phyloP scores from a whole-genome alignment of 2,113 vertebrate genomes.

The Oncorhynchus keta region DNA sequence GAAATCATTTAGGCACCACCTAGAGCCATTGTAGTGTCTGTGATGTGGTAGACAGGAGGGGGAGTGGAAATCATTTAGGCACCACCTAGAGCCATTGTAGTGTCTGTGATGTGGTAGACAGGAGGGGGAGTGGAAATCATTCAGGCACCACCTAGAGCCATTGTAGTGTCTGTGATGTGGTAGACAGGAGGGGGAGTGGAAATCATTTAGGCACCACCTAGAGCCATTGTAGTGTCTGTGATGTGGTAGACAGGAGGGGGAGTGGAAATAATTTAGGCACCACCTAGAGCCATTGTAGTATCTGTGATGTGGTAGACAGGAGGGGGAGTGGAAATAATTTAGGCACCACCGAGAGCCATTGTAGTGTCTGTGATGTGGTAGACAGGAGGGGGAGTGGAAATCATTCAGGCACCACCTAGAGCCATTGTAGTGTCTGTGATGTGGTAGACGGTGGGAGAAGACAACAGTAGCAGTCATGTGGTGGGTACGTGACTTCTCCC shows the following conservation, averaged over 20 bases:
- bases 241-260: not conserved
- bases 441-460: not conserved
- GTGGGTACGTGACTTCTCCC: not conserved
- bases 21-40: not conserved
- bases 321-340: not conserved
- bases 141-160: slow-evolving; percentile 2
- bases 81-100: not conserved
- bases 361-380: not conserved
- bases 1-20: slow-evolving; percentile 1
- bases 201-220: slow-evolving; percentile 1
- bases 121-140: not conserved
- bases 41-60: not conserved
- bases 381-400: no score
- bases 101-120: not conserved
- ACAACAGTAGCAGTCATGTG: not conserved
- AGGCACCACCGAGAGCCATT: not conserved
- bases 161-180: no score
- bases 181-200: not conserved
- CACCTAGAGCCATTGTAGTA: not conserved
- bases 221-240: not conserved
- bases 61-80: not conserved
- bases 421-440: not conserved
- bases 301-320: not conserved
- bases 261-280: not conserved
- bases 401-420: no score